Conservation (phyloP, 1,140 invertebrate genomes). For the Idris sp. region DNA sequence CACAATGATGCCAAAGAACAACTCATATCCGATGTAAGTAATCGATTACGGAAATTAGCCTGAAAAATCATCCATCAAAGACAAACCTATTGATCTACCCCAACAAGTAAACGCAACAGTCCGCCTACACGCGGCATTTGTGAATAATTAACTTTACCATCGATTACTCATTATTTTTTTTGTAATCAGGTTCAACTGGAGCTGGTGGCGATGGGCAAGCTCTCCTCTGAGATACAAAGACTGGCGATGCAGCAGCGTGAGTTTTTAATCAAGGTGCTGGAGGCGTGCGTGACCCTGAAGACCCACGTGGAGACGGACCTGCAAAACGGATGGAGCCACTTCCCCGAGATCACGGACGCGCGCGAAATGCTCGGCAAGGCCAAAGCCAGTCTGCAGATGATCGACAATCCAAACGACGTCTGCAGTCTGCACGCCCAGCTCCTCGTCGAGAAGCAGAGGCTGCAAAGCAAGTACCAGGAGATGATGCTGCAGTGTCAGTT, state of each 20-base stretch:
- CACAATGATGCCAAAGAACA: constrained; percentile 83
- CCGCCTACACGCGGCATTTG: too few species aligned
- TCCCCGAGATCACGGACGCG: constrained; percentile 82
- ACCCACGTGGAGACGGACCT: constrained; percentile 85
- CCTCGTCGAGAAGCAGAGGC: constrained; percentile 81
- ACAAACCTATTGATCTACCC: not conserved
- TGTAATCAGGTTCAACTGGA: constrained; percentile 78
- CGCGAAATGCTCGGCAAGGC: constrained; percentile 82
- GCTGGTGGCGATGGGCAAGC: constrained; percentile 78
- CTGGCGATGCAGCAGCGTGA: constrained; percentile 83
- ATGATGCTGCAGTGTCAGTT: constrained; percentile 85
- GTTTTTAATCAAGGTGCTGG: constrained; percentile 85
- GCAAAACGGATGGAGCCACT: constrained; percentile 82
- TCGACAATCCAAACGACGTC: constrained; percentile 80
- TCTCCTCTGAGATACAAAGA: constrained; percentile 81
- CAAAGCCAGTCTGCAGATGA: constrained; percentile 79
- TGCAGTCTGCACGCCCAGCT: constrained; percentile 80
- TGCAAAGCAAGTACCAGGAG: constrained; percentile 84
- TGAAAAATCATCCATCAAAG: too few species aligned
- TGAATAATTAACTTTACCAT: too few species aligned
- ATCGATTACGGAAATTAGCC: not conserved
- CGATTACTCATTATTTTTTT: too few species aligned
- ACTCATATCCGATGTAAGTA: constrained; percentile 81
- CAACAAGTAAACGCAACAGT: not conserved
- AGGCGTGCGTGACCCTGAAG: constrained; percentile 85